Base-by-base conservation (phyloP, 2,113 vertebrate species). In the Muscicapa adusta region DNA sequence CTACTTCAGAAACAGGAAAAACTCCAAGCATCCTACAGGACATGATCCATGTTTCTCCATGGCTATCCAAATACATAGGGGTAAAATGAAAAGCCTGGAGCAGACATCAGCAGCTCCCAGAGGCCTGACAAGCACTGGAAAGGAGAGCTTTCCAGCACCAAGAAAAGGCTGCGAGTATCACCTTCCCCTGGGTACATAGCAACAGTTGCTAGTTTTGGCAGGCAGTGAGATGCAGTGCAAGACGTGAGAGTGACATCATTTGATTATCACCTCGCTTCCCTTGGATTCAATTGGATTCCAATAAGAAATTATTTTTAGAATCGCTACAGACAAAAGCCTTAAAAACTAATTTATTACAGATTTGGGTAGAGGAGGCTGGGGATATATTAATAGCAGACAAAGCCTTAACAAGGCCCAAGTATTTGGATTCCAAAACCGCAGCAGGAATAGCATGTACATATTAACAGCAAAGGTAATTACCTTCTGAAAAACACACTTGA, bases 121-220 rank as follows among this genome's bases (percentile, higher is more conserved):
- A 57, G 25, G 14, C 54, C 72, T 79, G 75, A 66, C 19, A 62
- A 66, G 67, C 63, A 12, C 38, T 83, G 61, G 48, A 47, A 96
- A 93, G 45, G 34, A 95, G 74, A 20, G 71, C 67, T 90, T 91
- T 85, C 47, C 75, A 54, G 85, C 81, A 80, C 74, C 63, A 51
- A 54, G 72, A 58, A 71, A 91, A 89, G 60, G 78, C 88, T 74
- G 67, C 72, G 82, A 93, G 90, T 89, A 88, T 88, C 91, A 85
- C 93, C 85, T 96, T 96, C 94, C 82, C 65, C 88, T 71, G 70
- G 77, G 94, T 90, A 95, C 91, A 96, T 89, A 95, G 94, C 95
- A 97, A 97, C 90, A 89, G 93, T 97, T 96, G 95, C 96, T 91
- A 95, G 91, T 91, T 87, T 89, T 72, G 87, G 84, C 91, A 96